A percentile compares a stretch with the other conserved stretches of the same genome.
Evolutionary conservation across 2,797 vertebrate species (phyloP).

Genomic region (Cetoscarus ocellatus): DNA sequence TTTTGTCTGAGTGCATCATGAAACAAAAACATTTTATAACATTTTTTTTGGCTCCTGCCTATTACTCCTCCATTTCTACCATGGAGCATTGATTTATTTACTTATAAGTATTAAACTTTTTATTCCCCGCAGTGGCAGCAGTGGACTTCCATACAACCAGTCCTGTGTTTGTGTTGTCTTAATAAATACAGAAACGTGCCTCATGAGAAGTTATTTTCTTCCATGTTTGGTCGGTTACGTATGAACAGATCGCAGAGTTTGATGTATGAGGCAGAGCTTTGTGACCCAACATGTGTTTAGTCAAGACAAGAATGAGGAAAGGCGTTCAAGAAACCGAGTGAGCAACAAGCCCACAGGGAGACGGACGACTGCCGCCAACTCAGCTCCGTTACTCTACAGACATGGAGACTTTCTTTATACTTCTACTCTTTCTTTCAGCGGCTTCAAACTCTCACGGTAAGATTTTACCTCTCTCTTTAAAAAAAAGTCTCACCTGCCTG

Average conservation of each 20-base stretch:
- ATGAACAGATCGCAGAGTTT: background rate
- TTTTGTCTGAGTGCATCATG: too few species aligned
- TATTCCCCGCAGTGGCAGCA: too few species aligned
- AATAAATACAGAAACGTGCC: background rate
- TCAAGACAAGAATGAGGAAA: constrained; percentile 69
- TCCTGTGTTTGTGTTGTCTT: too few species aligned
- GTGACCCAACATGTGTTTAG: constrained; percentile 30
- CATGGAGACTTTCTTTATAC: constrained; percentile 57
- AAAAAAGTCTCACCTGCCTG: constrained; percentile 51
- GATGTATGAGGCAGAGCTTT: background rate
- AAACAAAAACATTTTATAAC: too few species aligned
- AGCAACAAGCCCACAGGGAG: background rate
- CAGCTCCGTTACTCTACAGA: constrained; percentile 20
- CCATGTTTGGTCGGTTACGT: background rate
- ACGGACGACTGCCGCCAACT: background rate
- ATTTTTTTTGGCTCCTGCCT: too few species aligned
- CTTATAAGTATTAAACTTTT: too few species aligned
- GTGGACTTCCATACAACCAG: too few species aligned
- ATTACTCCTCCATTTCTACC: too few species aligned
- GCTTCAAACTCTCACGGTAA: constrained; percentile 63
- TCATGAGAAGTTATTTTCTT: background rate
- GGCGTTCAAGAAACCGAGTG: constrained; percentile 6
- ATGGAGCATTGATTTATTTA: too few species aligned
- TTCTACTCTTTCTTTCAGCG: constrained; percentile 39
- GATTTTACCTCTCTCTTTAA: constrained; percentile 10